Percentiles rank a stretch among this genome's conserved stretches.
phyloP scores from a whole-genome alignment of 1,140 invertebrate species.

The Microplitis mediator region DNA sequence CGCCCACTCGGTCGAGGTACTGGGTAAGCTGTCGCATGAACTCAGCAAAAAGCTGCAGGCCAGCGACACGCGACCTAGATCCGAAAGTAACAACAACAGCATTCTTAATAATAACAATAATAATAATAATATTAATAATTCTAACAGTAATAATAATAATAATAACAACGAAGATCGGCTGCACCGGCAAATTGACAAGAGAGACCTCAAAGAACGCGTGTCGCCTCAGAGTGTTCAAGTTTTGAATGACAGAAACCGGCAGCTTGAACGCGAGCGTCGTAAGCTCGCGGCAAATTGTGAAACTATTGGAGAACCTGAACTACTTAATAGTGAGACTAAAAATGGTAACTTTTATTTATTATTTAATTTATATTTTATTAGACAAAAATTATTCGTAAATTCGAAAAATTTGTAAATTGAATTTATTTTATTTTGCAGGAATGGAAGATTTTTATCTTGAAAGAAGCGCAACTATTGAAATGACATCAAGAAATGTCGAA shows the following conservation, averaged over 20 bases:
- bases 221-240: constrained; percentile 56
- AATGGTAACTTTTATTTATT: constrained; percentile 33
- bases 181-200: constrained; percentile 35
- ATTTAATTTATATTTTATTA: background rate
- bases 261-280: constrained; percentile 50
- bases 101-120: constrained; percentile 50
- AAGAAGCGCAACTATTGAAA: constrained; percentile 56
- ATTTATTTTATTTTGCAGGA: constrained; percentile 1
- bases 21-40: constrained; percentile 46
- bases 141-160: constrained; percentile 48
- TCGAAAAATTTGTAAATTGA: background rate
- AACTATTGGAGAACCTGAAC: constrained; percentile 27
- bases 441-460: constrained; percentile 52
- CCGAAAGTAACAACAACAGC: constrained; percentile 45
- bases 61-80: constrained; percentile 37
- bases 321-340: constrained; percentile 30
- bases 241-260: constrained; percentile 55
- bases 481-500: constrained; percentile 60
- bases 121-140: constrained; percentile 45
- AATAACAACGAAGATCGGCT: constrained; percentile 50
- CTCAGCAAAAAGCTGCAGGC: constrained; percentile 57
- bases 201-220: constrained; percentile 45
- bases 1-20: constrained; percentile 40
- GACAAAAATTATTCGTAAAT: too few species aligned
- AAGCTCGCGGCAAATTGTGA: constrained; percentile 55